These are phyloP conservation scores for Drosophila buzzatii DNA, from an alignment of 2,888 invertebrate genomes.

Conservation along the genomic window DNA sequence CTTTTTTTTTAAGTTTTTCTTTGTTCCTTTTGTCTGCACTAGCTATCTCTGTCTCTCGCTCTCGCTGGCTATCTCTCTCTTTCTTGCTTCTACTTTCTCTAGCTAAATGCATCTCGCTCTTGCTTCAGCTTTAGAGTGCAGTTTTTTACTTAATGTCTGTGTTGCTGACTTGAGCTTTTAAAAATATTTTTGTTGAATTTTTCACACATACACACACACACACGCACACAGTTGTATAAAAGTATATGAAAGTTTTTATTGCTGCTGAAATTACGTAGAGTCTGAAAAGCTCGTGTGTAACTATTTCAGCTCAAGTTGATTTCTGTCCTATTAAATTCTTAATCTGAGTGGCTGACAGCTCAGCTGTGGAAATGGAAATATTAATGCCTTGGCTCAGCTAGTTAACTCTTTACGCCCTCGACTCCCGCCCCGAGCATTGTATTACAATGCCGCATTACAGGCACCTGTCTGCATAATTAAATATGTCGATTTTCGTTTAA, in stretches of 20 bases:
- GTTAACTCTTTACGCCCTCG: constrained; percentile 13
- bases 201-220: constrained; percentile 35
- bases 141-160: constrained; percentile 59
- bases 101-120: constrained; percentile 28
- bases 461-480: constrained; percentile 78
- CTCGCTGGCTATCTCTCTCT: not conserved
- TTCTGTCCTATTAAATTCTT: constrained; percentile 25
- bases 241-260: constrained; percentile 25
- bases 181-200: constrained; percentile 70
- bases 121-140: constrained; percentile 47
- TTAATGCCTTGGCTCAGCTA: constrained; percentile 18
- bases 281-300: constrained; percentile 9
- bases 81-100: not conserved
- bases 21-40: constrained; percentile 46
- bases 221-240: constrained; percentile 11
- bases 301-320: constrained; percentile 20
- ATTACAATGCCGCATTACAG: constrained; percentile 74
- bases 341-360: constrained; percentile 14
- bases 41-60: constrained; percentile 20
- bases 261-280: constrained; percentile 19
- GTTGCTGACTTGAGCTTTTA: constrained; percentile 69
- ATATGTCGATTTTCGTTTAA: constrained; percentile 79
- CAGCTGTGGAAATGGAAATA: constrained; percentile 3
- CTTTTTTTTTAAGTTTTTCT: constrained; percentile 34
- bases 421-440: constrained; percentile 25